Evolutionary conservation across 1,140 invertebrate species (phyloP), one percentile per base, ranked within the genome.

Genomic region (Drosophila nigrodunni): DNA sequence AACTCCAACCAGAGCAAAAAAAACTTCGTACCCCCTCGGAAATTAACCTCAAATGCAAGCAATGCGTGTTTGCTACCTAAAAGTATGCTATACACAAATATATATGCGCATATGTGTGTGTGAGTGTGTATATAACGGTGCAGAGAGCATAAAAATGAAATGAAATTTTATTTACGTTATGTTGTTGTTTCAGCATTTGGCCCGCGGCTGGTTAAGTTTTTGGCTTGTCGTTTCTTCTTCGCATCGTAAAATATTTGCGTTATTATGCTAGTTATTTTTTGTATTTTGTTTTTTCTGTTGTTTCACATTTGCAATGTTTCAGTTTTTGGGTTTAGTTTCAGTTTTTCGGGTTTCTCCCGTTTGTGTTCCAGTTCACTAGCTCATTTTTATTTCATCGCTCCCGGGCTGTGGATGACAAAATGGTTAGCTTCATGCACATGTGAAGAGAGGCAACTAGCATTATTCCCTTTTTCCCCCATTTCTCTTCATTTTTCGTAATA

Each of bases 191-290:
- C 60, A 77, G 77, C 64, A 66, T 39, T 69, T 62, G 72, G 83
- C 83, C 80, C 52, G 73, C 50, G 87, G 83, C 83, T 88, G 83
- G 80, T 88, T 87, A 88, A 83, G 83, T 88, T 87, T 82, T 89
- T 87, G 80, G 80, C 77, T 87, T 80, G 78, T 70, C 49, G 76
- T 68, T 76, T 71, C 54, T 68, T 77, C 46, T 58, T 50, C 77
- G 60, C 81, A 89, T 88, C 83, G 85, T 88, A 88, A 88, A 88
- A 88, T 88, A 88, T 88, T 88, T 88, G 85, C 78, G 85, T 88
- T 88, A 88, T 88, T 88, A 89, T 88, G 80, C 85, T 88, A 89
- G 83, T 88, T 89, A 88, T 88, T 88, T 89, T 76, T 72, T 77
- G 54, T 73, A 62, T 35, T 57, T n/a, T 59, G 2, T 59, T 46